Evolutionary conservation across 1,140 invertebrate species (phyloP).

Genomic region (Hermetia illucens): DNA sequence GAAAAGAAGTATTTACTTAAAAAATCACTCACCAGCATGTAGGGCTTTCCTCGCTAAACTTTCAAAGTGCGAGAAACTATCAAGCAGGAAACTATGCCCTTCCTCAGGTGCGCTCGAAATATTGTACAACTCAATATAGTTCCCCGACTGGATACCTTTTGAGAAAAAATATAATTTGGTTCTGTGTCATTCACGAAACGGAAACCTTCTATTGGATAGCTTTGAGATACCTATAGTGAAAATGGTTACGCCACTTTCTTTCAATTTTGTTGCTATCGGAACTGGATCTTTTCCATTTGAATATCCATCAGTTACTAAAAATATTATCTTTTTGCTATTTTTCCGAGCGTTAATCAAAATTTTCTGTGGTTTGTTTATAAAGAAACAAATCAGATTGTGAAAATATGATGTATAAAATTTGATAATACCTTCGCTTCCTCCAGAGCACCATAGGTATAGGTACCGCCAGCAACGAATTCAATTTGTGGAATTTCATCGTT

Average conservation of each 20-base stretch:
- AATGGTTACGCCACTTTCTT: constrained; percentile 37
- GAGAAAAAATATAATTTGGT: neutral
- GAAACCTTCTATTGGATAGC: neutral
- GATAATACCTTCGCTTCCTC: constrained; percentile 41
- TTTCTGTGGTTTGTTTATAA: constrained; percentile 25
- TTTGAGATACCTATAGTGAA: constrained; percentile 47
- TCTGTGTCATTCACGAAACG: neutral
- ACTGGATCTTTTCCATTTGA: constrained; percentile 56
- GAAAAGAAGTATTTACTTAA: constrained; percentile 3
- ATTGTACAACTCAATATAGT: constrained; percentile 46
- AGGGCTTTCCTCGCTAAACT: constrained; percentile 50
- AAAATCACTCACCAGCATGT: constrained; percentile 47
- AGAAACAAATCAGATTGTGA: too few relatives aligned
- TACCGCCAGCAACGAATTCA: constrained; percentile 49
- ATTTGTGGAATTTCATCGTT: constrained; percentile 45
- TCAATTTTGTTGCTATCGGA: constrained; percentile 38
- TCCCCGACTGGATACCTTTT: constrained; percentile 49
- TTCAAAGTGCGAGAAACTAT: constrained; percentile 59
- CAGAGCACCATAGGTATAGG: constrained; percentile 52
- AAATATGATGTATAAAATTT: too few relatives aligned
- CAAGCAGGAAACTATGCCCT: constrained; percentile 50
- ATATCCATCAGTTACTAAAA: constrained; percentile 58
- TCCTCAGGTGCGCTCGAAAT: constrained; percentile 49
- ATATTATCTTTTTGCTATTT: constrained; percentile 43
- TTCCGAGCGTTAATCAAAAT: constrained; percentile 37